Evolutionary conservation across 2,113 vertebrate species (phyloP).

Genomic region (Chionis minor): DNA sequence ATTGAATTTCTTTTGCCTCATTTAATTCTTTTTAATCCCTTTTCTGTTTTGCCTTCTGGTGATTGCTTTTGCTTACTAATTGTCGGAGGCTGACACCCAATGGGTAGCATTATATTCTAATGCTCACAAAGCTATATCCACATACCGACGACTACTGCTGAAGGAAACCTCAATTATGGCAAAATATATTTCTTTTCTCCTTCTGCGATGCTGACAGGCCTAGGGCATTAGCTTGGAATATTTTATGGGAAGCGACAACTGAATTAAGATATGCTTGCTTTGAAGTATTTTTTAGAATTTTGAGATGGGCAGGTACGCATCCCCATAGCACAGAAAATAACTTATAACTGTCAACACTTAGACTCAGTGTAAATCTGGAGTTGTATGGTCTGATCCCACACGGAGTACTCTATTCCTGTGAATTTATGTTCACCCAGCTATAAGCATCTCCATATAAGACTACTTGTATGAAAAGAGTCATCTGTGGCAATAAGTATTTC

Average conservation of each 20-base stretch:
- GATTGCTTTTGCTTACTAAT: conserved; percentile 40
- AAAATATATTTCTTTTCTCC: background rate
- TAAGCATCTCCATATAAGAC: background rate
- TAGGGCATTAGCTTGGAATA: background rate
- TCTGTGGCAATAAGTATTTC: fast-evolving
- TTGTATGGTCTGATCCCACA: background rate
- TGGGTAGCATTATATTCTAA: background rate
- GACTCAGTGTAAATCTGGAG: background rate
- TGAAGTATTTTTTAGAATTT: background rate
- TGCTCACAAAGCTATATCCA: background rate
- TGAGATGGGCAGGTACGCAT: background rate
- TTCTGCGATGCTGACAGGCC: background rate
- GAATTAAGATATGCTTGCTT: background rate
- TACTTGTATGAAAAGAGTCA: background rate
- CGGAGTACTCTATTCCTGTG: background rate
- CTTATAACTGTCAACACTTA: background rate
- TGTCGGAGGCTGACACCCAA: conserved; percentile 45
- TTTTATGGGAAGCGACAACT: background rate
- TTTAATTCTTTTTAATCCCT: conserved; percentile 59
- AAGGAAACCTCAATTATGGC: background rate
- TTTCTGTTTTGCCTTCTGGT: conserved; percentile 10
- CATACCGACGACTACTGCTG: background rate
- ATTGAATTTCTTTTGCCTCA: conserved; percentile 66
- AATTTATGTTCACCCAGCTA: background rate
- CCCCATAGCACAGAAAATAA: background rate